Evolutionary conservation across 1,140 invertebrate species (phyloP).

Genomic region (Brachionus calyciflorus): DNA sequence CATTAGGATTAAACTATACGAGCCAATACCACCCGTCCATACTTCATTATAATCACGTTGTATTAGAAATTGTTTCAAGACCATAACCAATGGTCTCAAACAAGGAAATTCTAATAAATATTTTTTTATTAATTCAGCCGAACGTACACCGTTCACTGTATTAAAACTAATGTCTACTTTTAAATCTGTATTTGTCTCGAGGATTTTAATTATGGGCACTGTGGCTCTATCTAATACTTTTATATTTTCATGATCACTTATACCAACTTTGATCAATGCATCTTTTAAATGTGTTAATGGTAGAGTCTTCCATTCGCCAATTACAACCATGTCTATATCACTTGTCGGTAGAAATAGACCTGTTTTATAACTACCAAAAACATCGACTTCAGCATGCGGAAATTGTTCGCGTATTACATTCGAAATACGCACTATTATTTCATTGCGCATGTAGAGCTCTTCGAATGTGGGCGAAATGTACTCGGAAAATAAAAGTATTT

Average conservation of each 20-base stretch:
- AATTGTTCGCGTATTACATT: conserved; percentile 30
- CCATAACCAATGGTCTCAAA: conserved; percentile 86
- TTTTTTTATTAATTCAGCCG: conserved; percentile 85
- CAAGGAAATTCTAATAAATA: conserved; percentile 70
- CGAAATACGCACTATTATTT: conserved; percentile 20
- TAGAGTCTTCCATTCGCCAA: conserved; percentile 77
- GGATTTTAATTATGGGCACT: conserved; percentile 93
- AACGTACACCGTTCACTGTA: conserved; percentile 89
- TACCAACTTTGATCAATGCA: conserved; percentile 47
- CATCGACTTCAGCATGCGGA: conserved; percentile 27
- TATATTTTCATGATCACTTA: conserved; percentile 45
- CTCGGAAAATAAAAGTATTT: conserved; percentile 32
- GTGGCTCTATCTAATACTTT: conserved; percentile 21
- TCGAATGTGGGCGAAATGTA: conserved; percentile 44
- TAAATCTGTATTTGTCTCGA: conserved; percentile 87
- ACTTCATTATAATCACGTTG: conserved; percentile 97
- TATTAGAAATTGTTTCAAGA: conserved; percentile 93
- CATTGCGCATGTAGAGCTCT: conserved; percentile 30
- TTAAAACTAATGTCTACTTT: conserved; percentile 97
- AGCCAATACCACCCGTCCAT: conserved; percentile 96
- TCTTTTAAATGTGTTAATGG: neutral
- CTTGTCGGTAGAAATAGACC: conserved; percentile 85
- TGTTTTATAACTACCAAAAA: conserved; percentile 89
- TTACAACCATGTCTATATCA: conserved; percentile 95
- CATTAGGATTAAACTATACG: conserved; percentile 96